Percentiles rank a stretch among this genome's conserved stretches.
Evolutionary conservation across 2,797 vertebrate species (phyloP).

Genomic region (Alfaro cultratus): DNA sequence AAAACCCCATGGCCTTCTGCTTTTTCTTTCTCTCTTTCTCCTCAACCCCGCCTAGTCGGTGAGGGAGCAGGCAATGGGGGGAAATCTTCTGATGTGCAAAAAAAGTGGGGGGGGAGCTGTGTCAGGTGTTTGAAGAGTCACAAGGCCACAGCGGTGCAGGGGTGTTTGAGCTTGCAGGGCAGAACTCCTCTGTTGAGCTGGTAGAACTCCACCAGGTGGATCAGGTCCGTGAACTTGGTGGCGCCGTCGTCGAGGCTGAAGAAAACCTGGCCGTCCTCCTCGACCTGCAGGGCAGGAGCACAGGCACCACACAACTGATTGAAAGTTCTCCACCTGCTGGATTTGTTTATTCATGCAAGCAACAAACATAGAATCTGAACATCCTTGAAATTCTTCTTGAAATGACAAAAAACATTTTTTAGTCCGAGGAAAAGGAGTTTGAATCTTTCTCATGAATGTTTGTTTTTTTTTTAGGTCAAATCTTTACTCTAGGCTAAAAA

Average conservation of each 20-base stretch:
- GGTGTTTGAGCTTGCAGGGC: conserved; percentile 98
- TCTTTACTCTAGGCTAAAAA: background rate
- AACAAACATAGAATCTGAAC: background rate
- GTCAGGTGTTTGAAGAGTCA: conserved; percentile 78
- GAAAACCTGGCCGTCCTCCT: conserved; percentile 96
- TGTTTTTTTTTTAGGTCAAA: background rate
- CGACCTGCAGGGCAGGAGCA: conserved; percentile 79
- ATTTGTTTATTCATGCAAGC: background rate
- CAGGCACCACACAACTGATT: too few relatives aligned
- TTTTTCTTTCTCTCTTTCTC: conserved; percentile 36
- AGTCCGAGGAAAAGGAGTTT: background rate
- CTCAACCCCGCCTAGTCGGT: conserved; percentile 43
- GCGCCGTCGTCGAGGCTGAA: conserved; percentile 96
- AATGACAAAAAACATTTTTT: background rate
- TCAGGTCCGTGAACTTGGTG: conserved; percentile 98
- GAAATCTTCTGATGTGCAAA: conserved; percentile 62
- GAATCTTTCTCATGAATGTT: background rate
- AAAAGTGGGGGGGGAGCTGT: conserved; percentile 26
- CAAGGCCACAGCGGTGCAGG: conserved; percentile 97
- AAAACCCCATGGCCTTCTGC: conserved; percentile 30
- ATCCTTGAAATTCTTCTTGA: background rate
- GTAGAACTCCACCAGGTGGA: conserved; percentile 99
- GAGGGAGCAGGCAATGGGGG: conserved; percentile 29
- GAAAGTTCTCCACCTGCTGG: background rate
- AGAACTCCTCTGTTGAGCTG: conserved; percentile 98